Percentiles rank a stretch among this genome's conserved stretches.
These are phyloP conservation scores for Burhinus bistriatus DNA, from an alignment of 2,113 vertebrate species.

Conservation along the genomic window DNA sequence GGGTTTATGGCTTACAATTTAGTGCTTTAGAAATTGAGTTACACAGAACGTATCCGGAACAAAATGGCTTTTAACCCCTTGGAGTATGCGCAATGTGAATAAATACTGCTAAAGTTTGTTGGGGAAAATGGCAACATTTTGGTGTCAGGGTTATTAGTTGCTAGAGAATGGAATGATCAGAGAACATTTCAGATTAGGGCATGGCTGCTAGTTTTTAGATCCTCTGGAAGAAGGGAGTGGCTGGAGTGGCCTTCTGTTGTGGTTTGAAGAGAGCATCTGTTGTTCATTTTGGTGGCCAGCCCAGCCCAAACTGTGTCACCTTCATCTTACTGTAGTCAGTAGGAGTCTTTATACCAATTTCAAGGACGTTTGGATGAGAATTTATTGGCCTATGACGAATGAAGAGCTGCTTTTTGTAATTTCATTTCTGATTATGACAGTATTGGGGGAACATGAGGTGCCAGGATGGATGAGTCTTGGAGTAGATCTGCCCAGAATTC, in stretches of 20 bases:
- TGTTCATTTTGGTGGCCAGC: too few relatives aligned
- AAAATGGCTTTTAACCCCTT: not conserved
- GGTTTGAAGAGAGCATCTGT: too few relatives aligned
- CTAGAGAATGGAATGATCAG: not conserved
- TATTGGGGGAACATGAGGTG: not conserved
- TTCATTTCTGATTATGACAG: not conserved
- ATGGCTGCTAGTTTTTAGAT: not conserved
- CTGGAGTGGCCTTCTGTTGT: not conserved
- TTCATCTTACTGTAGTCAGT: not conserved
- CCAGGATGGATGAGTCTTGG: not conserved
- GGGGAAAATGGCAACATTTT: not conserved
- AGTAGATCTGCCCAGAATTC: not conserved
- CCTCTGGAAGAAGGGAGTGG: not conserved
- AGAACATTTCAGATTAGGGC: not conserved
- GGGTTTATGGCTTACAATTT: not conserved
- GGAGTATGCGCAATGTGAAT: not conserved
- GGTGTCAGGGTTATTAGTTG: not conserved
- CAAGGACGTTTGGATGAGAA: not conserved
- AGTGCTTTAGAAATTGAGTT: not conserved
- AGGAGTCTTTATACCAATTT: not conserved
- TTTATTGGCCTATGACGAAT: not conserved
- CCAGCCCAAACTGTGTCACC: too few relatives aligned
- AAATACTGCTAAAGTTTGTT: not conserved
- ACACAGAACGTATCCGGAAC: not conserved
- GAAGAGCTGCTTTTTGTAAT: not conserved